phyloP scores from a whole-genome alignment of 2,113 vertebrate species.

The Lepidothrix coronata region DNA sequence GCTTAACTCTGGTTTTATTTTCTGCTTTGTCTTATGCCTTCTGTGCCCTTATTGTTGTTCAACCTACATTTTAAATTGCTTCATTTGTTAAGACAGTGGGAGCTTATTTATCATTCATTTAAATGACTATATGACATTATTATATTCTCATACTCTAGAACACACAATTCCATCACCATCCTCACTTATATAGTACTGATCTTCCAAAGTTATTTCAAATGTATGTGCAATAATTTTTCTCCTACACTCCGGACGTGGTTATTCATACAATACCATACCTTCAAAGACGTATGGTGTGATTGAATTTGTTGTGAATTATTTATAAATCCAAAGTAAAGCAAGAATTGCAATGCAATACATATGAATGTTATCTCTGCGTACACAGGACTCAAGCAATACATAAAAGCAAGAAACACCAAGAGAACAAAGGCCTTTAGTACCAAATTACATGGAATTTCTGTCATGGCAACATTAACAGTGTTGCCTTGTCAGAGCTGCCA shows the following conservation, averaged over 20 bases:
- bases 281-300: slow-evolving; percentile 25
- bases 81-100: not conserved
- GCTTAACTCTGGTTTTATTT: not conserved
- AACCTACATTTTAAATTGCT: not conserved
- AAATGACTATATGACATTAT: not conserved
- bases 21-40: not conserved
- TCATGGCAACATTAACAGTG: not conserved
- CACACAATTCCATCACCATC: not conserved
- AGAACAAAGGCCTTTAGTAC: not conserved
- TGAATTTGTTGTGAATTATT: slow-evolving; percentile 57
- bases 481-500: not conserved
- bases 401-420: slow-evolving; percentile 1
- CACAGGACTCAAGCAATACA: not conserved
- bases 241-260: not conserved
- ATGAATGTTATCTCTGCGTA: not conserved
- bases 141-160: not conserved
- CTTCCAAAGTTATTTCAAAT: slow-evolving; percentile 39
- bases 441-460: not conserved
- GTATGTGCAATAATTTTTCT: not conserved
- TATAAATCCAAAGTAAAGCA: slow-evolving; percentile 63
- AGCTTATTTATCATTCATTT: not conserved
- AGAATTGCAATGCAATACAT: not conserved
- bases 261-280: slow-evolving; percentile 26
- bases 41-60: not conserved
- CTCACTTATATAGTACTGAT: not conserved